phyloP scores from a whole-genome alignment of 2,113 vertebrate species.

The Nyctibius bracteatus region DNA sequence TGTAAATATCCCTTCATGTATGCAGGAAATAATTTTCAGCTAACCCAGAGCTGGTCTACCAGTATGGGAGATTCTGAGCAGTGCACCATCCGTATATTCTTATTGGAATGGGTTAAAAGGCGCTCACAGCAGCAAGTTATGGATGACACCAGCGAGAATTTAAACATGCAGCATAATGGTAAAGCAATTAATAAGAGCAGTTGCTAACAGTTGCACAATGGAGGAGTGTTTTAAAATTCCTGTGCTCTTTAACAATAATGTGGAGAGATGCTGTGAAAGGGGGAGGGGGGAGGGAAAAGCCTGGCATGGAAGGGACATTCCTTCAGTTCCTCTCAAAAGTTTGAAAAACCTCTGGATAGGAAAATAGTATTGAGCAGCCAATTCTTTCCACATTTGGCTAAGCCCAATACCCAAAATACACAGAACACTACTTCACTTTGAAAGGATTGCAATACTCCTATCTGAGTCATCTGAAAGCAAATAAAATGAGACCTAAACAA shows the following conservation, averaged over 20 bases:
- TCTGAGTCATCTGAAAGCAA: conserved; percentile 82
- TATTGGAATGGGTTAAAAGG: neutral
- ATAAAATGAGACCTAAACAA: conserved; percentile 81
- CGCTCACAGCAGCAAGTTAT: neutral
- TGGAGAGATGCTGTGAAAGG: conserved; percentile 48
- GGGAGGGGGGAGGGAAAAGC: too few relatives aligned
- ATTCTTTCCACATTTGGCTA: conserved; percentile 70
- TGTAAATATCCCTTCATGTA: conserved; percentile 28
- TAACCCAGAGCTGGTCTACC: neutral
- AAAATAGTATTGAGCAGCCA: conserved; percentile 74
- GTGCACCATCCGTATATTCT: neutral
- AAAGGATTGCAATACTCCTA: conserved; percentile 76
- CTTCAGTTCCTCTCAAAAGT: conserved; percentile 73
- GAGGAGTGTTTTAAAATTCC: conserved; percentile 43
- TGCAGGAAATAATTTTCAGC: neutral
- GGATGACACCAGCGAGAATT: neutral
- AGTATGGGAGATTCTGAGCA: neutral
- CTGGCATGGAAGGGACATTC: conserved; percentile 63
- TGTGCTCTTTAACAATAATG: conserved; percentile 43
- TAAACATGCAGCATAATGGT: conserved; percentile 13
- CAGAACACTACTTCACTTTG: conserved; percentile 70
- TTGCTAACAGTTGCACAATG: conserved; percentile 48
- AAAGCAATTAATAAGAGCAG: conserved; percentile 50
- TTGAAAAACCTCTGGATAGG: conserved; percentile 71
- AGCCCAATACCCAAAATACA: conserved; percentile 70